Conservation (phyloP, 64 coral and sea anemone species). For the Dendrophyllia cribrosa region DNA sequence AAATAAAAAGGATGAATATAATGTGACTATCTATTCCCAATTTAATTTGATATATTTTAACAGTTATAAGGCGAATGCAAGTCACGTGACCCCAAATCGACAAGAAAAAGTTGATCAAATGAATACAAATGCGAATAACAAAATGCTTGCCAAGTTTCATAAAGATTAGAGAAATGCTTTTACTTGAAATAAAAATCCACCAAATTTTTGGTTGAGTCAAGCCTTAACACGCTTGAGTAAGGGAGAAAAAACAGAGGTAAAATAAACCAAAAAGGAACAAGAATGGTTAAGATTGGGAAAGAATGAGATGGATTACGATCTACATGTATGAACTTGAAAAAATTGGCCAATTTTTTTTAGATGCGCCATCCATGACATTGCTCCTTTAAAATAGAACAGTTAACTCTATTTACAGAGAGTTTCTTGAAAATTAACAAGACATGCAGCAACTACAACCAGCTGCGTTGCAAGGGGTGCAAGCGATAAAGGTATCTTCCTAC, state of each 20-base stretch:
- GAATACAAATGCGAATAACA: conserved; percentile 14
- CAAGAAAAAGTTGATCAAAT: conserved; percentile 28
- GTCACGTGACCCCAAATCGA: conserved; percentile 15
- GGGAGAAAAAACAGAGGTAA: too few relatives aligned
- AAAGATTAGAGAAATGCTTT: conserved; percentile 11
- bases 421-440: conserved; percentile 69
- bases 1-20: too few relatives aligned
- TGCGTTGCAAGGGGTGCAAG: conserved; percentile 42
- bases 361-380: too few relatives aligned
- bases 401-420: conserved; percentile 5
- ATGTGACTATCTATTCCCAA: too few relatives aligned
- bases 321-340: too few relatives aligned
- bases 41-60: conserved; percentile 21
- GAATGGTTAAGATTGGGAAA: too few relatives aligned
- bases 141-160: conserved; percentile 25
- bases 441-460: conserved; percentile 54
- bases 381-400: neutral
- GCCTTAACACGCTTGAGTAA: conserved; percentile 13
- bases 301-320: too few relatives aligned
- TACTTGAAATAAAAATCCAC: conserved; percentile 24
- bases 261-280: too few relatives aligned
- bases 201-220: conserved; percentile 26
- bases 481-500: conserved; percentile 48
- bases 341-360: too few relatives aligned
- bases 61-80: conserved; percentile 17